Evolutionary conservation across 53 echinoderm and acorn worm genomes (phyloP), one percentile per base, ranked within the genome.

Genomic region (Antedon mediterranea): DNA sequence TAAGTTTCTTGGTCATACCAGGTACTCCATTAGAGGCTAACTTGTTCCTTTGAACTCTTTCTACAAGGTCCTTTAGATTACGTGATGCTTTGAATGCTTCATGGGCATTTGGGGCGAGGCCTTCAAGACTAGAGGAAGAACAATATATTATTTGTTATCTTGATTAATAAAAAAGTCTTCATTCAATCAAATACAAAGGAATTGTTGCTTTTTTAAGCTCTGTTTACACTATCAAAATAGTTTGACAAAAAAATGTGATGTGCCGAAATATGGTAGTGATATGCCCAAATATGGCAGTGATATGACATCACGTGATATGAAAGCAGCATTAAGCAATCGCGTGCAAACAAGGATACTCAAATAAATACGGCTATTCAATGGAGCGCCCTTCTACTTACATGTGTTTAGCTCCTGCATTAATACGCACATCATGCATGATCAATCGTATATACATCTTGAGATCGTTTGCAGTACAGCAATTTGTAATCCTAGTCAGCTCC

Each of bases 361-460:
- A n/a, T n/a, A n/a, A n/a, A n/a, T n/a, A n/a, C n/a, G n/a, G n/a
- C n/a, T n/a, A n/a, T n/a, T n/a, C n/a, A n/a, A n/a, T n/a, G n/a
- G n/a, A n/a, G n/a, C n/a, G n/a, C n/a, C n/a, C n/a, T n/a, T n/a
- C n/a, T n/a, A 84, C 90, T 87, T 79, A 98, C 98, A 97, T 98
- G 88, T 98, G 98, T 76, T 98, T 98, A 0, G 98, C 90, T n/a
- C 98, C 98, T 23, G 98, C 85, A 79, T 90, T 98, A 81, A 98
- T 98, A 30, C 98, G 83, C 32, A 98, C 74, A 71, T 97, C 98
- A 72, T 98, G 98, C 75, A 90, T 93, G 34, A 98, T 79, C 34
- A 98, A 90, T n/a, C 98, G 88, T 31, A 98, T 76, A 3, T 93
- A 78, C 88, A 92, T 98, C 83, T 98, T 98, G 71, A 98, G 88